Evolutionary conservation across 2,797 vertebrate genomes (phyloP).

Genomic region (Streptopelia turtur): DNA sequence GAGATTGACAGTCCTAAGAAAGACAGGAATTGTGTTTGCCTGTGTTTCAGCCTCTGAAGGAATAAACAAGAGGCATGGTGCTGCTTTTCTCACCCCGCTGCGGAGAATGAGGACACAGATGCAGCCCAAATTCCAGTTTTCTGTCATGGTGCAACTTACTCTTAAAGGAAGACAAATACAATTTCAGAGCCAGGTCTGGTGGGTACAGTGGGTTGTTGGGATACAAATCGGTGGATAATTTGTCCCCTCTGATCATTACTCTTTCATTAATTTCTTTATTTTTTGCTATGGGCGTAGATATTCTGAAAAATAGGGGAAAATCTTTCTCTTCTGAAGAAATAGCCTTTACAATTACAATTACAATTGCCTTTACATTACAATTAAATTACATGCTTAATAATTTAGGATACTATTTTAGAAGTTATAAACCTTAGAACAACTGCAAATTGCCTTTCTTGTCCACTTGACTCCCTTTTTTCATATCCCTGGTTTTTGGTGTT

Average conservation of each 20-base stretch:
- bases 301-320: not conserved
- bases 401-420: not conserved
- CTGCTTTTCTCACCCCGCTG: not conserved
- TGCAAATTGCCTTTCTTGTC: not conserved
- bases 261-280: not conserved
- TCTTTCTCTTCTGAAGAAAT: not conserved
- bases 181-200: not conserved
- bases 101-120: not conserved
- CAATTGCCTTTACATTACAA: too few species aligned
- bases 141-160: not conserved
- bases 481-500: not conserved
- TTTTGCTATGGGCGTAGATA: not conserved
- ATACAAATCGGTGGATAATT: not conserved
- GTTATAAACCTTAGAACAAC: not conserved
- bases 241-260: not conserved
- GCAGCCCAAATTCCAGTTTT: not conserved
- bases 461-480: not conserved
- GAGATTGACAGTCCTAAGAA: not conserved
- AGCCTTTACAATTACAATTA: not conserved
- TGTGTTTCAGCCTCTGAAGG: not conserved
- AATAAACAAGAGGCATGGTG: not conserved
- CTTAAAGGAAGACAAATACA: not conserved
- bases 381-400: not conserved
- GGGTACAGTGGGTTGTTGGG: accelerated
- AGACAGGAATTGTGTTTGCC: not conserved